phyloP scores from a whole-genome alignment of 2,888 invertebrate genomes.

The Punctoribates punctum region DNA sequence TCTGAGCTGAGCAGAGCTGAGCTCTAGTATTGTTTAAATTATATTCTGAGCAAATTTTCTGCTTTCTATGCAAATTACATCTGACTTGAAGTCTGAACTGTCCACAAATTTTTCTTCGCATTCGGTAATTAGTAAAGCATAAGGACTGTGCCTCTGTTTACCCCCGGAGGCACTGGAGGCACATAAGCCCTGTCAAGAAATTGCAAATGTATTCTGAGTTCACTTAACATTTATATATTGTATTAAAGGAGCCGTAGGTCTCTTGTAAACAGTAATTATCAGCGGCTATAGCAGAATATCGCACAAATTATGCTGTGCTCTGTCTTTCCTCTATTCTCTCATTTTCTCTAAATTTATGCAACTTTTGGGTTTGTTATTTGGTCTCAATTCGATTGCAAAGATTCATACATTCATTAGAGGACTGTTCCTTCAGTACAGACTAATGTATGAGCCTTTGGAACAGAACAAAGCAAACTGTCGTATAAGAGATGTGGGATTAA shows the following conservation, averaged over 20 bases:
- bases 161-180: constrained; percentile 25
- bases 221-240: constrained; percentile 31
- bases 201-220: constrained; percentile 31
- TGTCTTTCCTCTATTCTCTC: background rate
- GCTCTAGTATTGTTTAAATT: no score
- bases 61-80: constrained; percentile 16
- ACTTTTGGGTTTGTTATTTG: constrained; percentile 34
- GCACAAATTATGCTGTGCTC: constrained; percentile 27
- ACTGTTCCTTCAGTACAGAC: background rate
- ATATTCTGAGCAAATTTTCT: background rate
- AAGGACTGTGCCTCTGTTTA: constrained; percentile 27
- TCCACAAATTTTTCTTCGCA: constrained; percentile 23
- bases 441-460: background rate
- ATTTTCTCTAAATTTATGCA: constrained; percentile 35
- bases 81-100: background rate
- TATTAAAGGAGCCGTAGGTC: constrained; percentile 37
- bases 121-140: constrained; percentile 34
- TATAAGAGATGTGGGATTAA: constrained; percentile 32
- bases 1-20: no score
- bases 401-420: constrained; percentile 32
- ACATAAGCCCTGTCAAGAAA: constrained; percentile 35
- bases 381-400: constrained; percentile 24
- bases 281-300: constrained; percentile 31
- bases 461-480: background rate
- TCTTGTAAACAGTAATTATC: constrained; percentile 36